Evolutionary conservation across 2,113 vertebrate genomes (phyloP).

Genomic region (Peromyscus polionotus): DNA sequence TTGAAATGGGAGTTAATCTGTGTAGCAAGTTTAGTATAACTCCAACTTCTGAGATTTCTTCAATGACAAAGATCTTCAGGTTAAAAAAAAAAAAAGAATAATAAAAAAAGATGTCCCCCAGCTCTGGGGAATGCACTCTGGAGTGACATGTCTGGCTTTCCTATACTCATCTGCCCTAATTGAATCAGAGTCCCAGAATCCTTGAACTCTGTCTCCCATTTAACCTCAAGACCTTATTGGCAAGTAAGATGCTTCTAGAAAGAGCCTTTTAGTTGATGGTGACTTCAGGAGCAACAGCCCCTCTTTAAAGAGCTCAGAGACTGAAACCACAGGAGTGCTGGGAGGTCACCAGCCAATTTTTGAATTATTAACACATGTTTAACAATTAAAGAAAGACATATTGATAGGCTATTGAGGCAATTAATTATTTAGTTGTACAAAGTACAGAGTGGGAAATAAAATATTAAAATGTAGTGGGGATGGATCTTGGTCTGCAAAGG

Average conservation of each 20-base stretch:
- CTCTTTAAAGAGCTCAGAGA: constrained; percentile 87
- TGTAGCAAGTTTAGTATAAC: neutral
- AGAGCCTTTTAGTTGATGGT: constrained; percentile 85
- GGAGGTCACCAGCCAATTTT: constrained; percentile 89
- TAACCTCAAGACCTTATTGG: constrained; percentile 75
- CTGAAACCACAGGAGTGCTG: constrained; percentile 88
- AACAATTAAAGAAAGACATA: constrained; percentile 94
- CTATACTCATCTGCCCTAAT: constrained; percentile 72
- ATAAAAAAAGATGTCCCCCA: constrained; percentile 40
- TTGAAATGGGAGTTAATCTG: constrained; percentile 14
- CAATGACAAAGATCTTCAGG: constrained; percentile 21
- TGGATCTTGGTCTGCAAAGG: neutral
- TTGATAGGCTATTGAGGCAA: constrained; percentile 94
- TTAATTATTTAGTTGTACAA: constrained; percentile 96
- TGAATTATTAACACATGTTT: constrained; percentile 97
- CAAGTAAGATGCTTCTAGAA: constrained; percentile 63
- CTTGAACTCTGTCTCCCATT: constrained; percentile 82
- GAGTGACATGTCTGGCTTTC: constrained; percentile 53
- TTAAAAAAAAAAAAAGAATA: neutral
- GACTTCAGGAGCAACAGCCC: constrained; percentile 79
- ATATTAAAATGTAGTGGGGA: constrained; percentile 65
- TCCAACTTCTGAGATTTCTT: constrained; percentile 49
- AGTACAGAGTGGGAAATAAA: constrained; percentile 87
- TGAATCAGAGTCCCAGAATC: constrained; percentile 79
- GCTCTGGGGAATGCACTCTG: constrained; percentile 47